Evolutionary conservation across 2,888 invertebrate species (phyloP), one percentile per base, ranked within the genome.

Genomic region (Tetanocera ferruginea): DNA sequence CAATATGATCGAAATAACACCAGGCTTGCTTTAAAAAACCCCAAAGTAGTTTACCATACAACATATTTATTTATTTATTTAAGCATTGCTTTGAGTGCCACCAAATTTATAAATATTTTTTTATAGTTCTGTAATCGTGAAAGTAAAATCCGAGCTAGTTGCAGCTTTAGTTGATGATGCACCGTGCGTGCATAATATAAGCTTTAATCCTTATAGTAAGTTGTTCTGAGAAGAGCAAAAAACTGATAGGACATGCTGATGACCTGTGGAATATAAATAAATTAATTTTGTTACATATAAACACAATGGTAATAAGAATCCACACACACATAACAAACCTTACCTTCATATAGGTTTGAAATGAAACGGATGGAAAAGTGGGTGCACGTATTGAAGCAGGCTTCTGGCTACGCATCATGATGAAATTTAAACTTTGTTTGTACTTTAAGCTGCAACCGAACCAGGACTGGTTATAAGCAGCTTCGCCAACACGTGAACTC

Each of bases 241-340:
- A 87, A 87, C 74, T 87, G 86, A 76, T 87, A 87, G 1, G 87
- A 87, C 86, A 87, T 85, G 80, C 86, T 87, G 73, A 86, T 86
- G 14, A 87, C 87, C 83, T 83, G 31, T 9, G 78, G 78, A n/a
- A 4, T 5, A 52, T 5, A 11, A 77, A 73, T 3, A 43, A n/a
- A 17, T 11, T 70, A 6, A 25, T 19, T 5, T 49, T 19, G 14
- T n/a, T n/a, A n/a, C n/a, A n/a, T n/a, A n/a, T n/a, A n/a, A n/a
- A n/a, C n/a, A n/a, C n/a, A n/a, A n/a, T n/a, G n/a, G n/a, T n/a
- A n/a, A n/a, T n/a, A n/a, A n/a, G n/a, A n/a, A n/a, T n/a, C n/a
- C n/a, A n/a, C n/a, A n/a, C n/a, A 43, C 11, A 17, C 31, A 28
- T n/a, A 31, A 17, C 19, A 11, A n/a, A 69, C 76, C n/a, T 34